Evolutionary conservation across 2,888 invertebrate species (phyloP).

Genomic region (Drosophila prostipennis): DNA sequence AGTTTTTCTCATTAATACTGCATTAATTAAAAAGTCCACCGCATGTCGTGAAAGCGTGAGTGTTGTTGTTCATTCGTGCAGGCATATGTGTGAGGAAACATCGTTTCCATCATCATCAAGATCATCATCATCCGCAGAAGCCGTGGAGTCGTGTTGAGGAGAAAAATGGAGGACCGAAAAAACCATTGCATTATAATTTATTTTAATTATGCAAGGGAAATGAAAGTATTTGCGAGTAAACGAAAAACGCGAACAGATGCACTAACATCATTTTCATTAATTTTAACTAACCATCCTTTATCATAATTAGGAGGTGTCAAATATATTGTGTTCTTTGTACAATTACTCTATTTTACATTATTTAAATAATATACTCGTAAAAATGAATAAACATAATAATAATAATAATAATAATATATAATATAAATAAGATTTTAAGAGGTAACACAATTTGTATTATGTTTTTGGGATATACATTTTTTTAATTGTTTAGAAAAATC

Average conservation of each 20-base stretch:
- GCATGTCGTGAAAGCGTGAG: conserved; percentile 36
- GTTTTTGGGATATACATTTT: too few relatives aligned
- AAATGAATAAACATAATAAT: too few relatives aligned
- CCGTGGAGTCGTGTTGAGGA: conserved; percentile 12
- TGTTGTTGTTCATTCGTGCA: conserved; percentile 24
- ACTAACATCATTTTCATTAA: conserved; percentile 11
- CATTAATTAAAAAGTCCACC: conserved; percentile 77
- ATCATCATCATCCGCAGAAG: conserved; percentile 25
- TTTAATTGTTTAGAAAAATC: too few relatives aligned
- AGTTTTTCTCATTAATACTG: conserved; percentile 84
- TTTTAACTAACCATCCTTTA: conserved; percentile 8
- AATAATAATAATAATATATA: too few relatives aligned
- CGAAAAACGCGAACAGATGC: conserved; percentile 21
- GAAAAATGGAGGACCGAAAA: conserved; percentile 16
- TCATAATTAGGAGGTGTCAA: background rate
- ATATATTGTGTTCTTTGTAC: background rate
- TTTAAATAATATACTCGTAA: too few relatives aligned
- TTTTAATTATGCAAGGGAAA: conserved; percentile 45
- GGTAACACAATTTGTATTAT: too few relatives aligned
- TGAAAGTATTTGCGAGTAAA: conserved; percentile 7
- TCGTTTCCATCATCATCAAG: conserved; percentile 31
- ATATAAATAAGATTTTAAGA: too few relatives aligned
- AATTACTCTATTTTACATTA: background rate
- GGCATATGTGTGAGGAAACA: conserved; percentile 55
- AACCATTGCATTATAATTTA: conserved; percentile 49